Percentiles rank a stretch among this genome's conserved stretches.
These are phyloP conservation scores for Ditylenchus dipsaci DNA, from an alignment of 1,140 invertebrate genomes.

Conservation along the genomic window DNA sequence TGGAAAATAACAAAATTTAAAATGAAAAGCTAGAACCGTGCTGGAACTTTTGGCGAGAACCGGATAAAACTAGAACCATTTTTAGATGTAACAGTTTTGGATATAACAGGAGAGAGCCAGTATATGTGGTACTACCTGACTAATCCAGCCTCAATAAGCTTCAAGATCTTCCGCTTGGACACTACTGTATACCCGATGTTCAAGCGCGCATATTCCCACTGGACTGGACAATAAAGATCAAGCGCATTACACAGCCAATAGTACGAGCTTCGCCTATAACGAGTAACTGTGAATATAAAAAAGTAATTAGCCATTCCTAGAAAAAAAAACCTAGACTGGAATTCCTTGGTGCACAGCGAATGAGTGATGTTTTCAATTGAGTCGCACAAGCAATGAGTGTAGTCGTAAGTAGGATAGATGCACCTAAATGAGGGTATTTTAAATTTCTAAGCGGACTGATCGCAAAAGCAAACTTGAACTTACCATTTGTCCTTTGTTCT, in stretches of 20 bases:
- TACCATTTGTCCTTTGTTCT: conserved; percentile 81
- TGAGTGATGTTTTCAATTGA: conserved; percentile 97
- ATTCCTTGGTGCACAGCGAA: conserved; percentile 97
- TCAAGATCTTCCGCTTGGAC: conserved; percentile 93
- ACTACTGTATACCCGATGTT: conserved; percentile 96
- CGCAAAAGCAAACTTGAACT: neutral
- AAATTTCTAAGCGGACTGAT: neutral
- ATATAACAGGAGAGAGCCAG: too few species aligned
- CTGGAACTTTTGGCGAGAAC: too few species aligned
- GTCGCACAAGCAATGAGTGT: conserved; percentile 96
- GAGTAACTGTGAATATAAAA: neutral
- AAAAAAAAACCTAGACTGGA: conserved; percentile 71
- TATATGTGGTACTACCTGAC: conserved; percentile 67
- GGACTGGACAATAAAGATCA: conserved; percentile 94
- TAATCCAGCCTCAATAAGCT: conserved; percentile 79
- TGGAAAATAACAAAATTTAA: too few species aligned
- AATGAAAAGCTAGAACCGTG: neutral
- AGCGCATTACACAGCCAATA: conserved; percentile 98
- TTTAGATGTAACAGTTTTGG: too few species aligned
- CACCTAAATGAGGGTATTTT: conserved; percentile 64
- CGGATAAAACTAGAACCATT: too few species aligned
- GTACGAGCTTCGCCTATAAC: conserved; percentile 76
- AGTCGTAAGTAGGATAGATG: conserved; percentile 99
- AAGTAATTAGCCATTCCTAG: too few species aligned
- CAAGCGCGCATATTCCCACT: conserved; percentile 96